Base-by-base conservation (phyloP, 2,797 vertebrate species). In the Anableps anableps region DNA sequence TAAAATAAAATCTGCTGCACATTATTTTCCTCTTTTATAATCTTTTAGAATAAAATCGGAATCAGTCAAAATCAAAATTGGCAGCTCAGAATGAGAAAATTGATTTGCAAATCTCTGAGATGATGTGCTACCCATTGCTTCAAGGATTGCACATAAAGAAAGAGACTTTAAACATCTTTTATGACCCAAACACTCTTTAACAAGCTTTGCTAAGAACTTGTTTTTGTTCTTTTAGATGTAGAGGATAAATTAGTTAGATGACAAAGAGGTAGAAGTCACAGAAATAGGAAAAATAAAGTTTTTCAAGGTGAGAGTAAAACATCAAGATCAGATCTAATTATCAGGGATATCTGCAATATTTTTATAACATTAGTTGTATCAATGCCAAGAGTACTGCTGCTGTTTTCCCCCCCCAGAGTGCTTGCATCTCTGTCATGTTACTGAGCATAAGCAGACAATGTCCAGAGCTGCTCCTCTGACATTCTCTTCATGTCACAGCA, bases 381-480 rank as follows among this genome's bases (percentile, higher is more conserved):
- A 66, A 17, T 11, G 34, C 29, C 34, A 51, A 73, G 31, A 36
- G 9, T 36, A 26, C 31, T 23, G 43, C 11, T 64, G 45, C 19
- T 26, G 36, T 23, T 26, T 73, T 74, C 55, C 8, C 16, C 41
- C 51, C 17, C n/a, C 53, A 0, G 26, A 75, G 36, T 19, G 23
- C 21, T 68, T 4, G 21, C 21, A 11, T 11, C 16, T 55, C 31
- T 62, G 71, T 4, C 38, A 43, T 74, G 60, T 41, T 72, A 76
- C 41, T 36, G 71, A 73, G 29, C 50, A 64, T 26, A 5, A 74
- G 71, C 74, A 64, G 75, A 81, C 78, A 50, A 23, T 50, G 70
- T 80, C 80, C 80, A 79, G 79, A 3, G 2, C 76, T 83, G 70
- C 66, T 51, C 26, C 72, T 75, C 51, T 82, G 84, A 78, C 83